Evolutionary conservation across 2,797 vertebrate genomes (phyloP).

Genomic region (Myoxocephalus aenaeus): DNA sequence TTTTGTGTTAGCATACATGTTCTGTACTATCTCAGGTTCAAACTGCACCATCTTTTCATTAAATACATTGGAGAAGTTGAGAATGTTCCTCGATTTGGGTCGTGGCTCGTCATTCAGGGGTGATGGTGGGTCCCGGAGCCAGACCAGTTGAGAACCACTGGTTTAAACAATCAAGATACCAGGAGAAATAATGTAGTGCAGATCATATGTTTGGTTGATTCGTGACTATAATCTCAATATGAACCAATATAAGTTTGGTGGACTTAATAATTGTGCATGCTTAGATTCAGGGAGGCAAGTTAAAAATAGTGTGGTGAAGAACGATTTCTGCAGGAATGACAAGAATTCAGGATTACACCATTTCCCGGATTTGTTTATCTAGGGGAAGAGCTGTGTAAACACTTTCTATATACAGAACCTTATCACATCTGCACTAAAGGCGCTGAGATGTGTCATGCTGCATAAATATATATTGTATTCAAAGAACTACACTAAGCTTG

Average conservation of each 20-base stretch:
- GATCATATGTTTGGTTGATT: slow-evolving; percentile 1
- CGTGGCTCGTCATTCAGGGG: too few relatives aligned
- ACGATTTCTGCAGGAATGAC: slow-evolving; percentile 63
- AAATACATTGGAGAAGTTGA: too few relatives aligned
- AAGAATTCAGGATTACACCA: slow-evolving; percentile 64
- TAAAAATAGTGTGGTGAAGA: slow-evolving; percentile 40
- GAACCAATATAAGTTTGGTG: background rate
- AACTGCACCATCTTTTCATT: too few relatives aligned
- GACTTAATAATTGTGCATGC: background rate
- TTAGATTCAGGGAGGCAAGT: slow-evolving; percentile 23
- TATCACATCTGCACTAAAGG: slow-evolving; percentile 48
- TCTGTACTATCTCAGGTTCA: too few relatives aligned
- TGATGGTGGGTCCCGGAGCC: too few relatives aligned
- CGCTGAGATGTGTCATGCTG: slow-evolving; percentile 16
- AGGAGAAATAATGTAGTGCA: background rate
- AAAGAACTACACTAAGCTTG: background rate
- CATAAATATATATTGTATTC: slow-evolving; percentile 21
- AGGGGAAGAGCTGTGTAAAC: slow-evolving; percentile 63
- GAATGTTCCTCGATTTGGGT: too few relatives aligned
- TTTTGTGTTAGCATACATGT: too few relatives aligned
- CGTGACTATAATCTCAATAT: slow-evolving; percentile 4
- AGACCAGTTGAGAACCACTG: too few relatives aligned
- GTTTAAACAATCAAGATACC: background rate
- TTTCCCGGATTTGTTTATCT: slow-evolving; percentile 69
- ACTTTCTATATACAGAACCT: slow-evolving; percentile 54